Evolutionary conservation across 2,888 invertebrate genomes (phyloP).

Genomic region (Rotaria macrura): DNA sequence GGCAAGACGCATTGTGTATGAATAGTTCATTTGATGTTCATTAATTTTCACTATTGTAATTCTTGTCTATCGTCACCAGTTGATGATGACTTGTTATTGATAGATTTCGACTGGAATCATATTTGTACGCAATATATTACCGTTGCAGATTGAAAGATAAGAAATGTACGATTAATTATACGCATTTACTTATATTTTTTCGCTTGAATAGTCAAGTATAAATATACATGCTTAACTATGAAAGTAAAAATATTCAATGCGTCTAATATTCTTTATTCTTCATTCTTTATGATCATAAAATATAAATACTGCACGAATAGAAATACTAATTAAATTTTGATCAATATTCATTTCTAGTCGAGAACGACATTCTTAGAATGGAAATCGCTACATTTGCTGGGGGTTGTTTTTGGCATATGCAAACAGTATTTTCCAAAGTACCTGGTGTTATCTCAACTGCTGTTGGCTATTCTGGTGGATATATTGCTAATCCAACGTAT

Average conservation of each 20-base stretch:
- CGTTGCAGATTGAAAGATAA: too few species aligned
- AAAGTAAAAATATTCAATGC: not conserved
- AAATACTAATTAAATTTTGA: not conserved
- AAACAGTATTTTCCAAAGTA: constrained; percentile 25
- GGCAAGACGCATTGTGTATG: not conserved
- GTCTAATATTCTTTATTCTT: not conserved
- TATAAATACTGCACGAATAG: too few species aligned
- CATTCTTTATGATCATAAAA: not conserved
- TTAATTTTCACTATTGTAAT: not conserved
- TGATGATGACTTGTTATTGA: not conserved
- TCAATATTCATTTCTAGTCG: not conserved
- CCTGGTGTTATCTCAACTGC: constrained; percentile 25
- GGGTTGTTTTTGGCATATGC: constrained; percentile 34
- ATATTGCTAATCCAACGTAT: constrained; percentile 28
- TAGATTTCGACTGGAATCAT: not conserved
- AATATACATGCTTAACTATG: not conserved
- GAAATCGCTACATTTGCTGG: constrained; percentile 27
- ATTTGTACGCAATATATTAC: too few species aligned
- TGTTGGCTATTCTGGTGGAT: constrained; percentile 31
- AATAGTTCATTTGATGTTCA: not conserved
- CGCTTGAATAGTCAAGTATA: not conserved
- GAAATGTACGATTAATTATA: too few species aligned
- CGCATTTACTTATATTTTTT: not conserved
- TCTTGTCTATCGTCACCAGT: not conserved
- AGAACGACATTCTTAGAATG: not conserved